Base-by-base conservation (phyloP, 2,113 vertebrate genomes). In the Cardinalis cardinalis region DNA sequence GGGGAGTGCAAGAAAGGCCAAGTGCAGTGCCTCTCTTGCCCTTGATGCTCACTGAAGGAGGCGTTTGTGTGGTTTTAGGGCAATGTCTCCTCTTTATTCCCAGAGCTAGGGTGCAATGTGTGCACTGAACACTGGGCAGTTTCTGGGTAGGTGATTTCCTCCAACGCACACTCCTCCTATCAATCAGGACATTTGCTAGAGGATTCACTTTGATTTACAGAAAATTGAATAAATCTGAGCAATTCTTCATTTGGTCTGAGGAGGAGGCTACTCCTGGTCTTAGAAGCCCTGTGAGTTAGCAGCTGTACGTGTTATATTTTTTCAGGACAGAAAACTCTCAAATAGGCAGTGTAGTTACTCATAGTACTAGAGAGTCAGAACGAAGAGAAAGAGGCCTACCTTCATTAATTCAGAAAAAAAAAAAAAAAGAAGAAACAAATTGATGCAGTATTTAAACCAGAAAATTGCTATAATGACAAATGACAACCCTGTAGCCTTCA, bases 371-470 rank as follows among this genome's bases (percentile, higher is more conserved):
- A 96, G 87, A 95, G 87, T 76, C 69, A 55, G 79, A 95, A 71
- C 68, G 64, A 91, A 94, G 82, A 83, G 51, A 95, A 73, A 76
- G 84, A 92, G 29, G 89, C 82, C 60, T 87, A 92, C 91, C 16
- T 76, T 95, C 77, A 92, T 95, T 95, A 96, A 94, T 85, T 94
- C 43, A 48, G 5, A 1, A 1, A 21, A 23, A 8, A 29, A 38
- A 18, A 93, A 83, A 14, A 24, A 5, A 29, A 10, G 31, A 10
- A 85, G 40, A 84, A 88, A 87, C 40, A 95, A 96, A 92, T 89
- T 94, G 83, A 87, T 95, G 93, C 87, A 94, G 87, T 96, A 95
- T 96, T 97, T 97, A 96, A 96, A 95, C 74, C 66, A 95, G 92
- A 97, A 96, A 96, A 96, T 97, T 79, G 86, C 75, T 85, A 17